These are phyloP conservation scores for Spilarctia lutea DNA, from an alignment of 2,888 invertebrate species.

Conservation along the genomic window DNA sequence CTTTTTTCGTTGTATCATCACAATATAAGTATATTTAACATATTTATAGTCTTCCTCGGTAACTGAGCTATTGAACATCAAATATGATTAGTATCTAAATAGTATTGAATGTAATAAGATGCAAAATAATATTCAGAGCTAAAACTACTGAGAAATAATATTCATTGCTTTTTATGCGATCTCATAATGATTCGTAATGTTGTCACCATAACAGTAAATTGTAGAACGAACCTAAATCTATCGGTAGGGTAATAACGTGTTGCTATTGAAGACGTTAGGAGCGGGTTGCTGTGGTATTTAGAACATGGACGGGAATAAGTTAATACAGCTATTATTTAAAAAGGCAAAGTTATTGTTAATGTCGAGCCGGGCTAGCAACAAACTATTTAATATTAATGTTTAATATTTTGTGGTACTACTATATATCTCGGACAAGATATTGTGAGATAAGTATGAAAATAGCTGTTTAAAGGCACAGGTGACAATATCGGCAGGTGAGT, in stretches of 20 bases:
- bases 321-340: not conserved
- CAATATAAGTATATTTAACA: too few species aligned
- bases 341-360: not conserved
- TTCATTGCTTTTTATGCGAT: not conserved
- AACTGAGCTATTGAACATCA: too few species aligned
- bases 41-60: too few species aligned
- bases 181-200: not conserved
- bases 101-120: not conserved
- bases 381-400: not conserved
- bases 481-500: too few species aligned
- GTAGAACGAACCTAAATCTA: not conserved
- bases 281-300: constrained; percentile 1
- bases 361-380: not conserved
- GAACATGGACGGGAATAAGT: constrained; percentile 2
- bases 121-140: not conserved
- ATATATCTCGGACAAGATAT: too few species aligned
- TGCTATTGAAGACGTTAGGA: constrained; percentile 6
- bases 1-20: too few species aligned
- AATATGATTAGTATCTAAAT: not conserved
- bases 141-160: not conserved
- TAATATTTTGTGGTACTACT: too few species aligned
- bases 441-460: too few species aligned
- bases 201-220: constrained; percentile 1
- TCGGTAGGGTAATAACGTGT: constrained; percentile 8
- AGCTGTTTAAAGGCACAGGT: too few species aligned